phyloP scores from a whole-genome alignment of 2,113 vertebrate species.

The Anhinga anhinga region DNA sequence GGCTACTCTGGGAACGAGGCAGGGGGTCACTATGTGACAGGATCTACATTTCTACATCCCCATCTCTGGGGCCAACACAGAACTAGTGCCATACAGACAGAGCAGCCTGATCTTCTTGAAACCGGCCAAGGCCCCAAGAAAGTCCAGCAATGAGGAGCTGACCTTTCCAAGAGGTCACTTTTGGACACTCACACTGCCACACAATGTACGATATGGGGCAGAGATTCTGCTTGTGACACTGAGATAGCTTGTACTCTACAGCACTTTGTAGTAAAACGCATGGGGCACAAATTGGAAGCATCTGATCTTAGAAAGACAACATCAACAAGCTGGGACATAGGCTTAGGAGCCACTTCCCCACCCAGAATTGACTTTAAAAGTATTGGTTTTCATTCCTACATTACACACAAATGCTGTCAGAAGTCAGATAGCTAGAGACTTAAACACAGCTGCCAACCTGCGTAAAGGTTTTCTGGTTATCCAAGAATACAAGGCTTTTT shows the following conservation, averaged over 20 bases:
- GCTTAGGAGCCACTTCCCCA: background rate
- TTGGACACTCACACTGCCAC: rapidly evolving
- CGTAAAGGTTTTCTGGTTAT: background rate
- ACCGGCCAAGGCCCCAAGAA: background rate
- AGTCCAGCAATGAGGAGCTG: background rate
- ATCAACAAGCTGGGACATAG: background rate
- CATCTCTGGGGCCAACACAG: background rate
- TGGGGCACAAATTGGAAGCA: background rate
- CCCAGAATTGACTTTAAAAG: background rate
- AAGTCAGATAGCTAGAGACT: background rate
- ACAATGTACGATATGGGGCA: rapidly evolving
- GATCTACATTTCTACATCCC: background rate
- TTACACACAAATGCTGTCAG: background rate
- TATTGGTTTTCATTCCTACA: background rate
- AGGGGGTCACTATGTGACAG: rapidly evolving
- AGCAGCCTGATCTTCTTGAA: background rate
- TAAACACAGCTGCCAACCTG: background rate
- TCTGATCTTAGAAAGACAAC: background rate
- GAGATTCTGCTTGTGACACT: background rate
- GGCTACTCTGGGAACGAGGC: background rate
- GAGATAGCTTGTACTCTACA: background rate
- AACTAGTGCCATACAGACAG: background rate
- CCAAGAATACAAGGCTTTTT: background rate
- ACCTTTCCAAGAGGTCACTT: background rate
- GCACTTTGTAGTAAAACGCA: background rate